Base-by-base conservation (phyloP, 1,140 invertebrate species). In the Panonychus citri region DNA sequence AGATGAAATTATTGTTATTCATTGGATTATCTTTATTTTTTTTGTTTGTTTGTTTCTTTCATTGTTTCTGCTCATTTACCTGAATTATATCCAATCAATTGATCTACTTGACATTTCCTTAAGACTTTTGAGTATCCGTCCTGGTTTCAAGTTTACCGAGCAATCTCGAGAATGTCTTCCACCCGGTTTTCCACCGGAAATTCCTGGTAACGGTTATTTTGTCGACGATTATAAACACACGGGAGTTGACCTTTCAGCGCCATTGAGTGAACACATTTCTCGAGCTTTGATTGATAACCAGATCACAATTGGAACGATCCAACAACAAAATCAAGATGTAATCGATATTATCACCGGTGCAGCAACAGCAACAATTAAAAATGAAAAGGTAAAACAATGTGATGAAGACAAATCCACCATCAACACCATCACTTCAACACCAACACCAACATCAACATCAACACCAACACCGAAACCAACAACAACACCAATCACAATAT, bases 201-300 rank as follows among this genome's bases (percentile, higher is more conserved):
- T 80, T 51, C 73, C 77, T 28, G 85, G 82, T 43, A 86, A 81
- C 4, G 87, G 85, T 65, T 79, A 89, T 68, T 94, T 93, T 68
- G 73, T 93, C 7, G 78, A 80, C 52, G 77, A 75, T 54, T 93
- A 85, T 70, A 73, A 75, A 54, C 81, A 88, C 68, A 79, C 79
- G 1, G 69, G 73, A 3, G 69, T 84, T 24, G 57, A 48, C n/a
- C 1, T 25, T 8, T 25, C 50, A 17, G 40, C 40, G 13, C 30
- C 59, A 0, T 56, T 62, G 5, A 34, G 50, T 3, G 55, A 55
- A 2, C 62, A 63, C 42, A 62, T 63, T 21, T 24, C 39, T 8
- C 37, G 30, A 19, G 62, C 60, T n/a, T 43, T 61, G 30, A 52
- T 57, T 25, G 56, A 61, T 25, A 54, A 46, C 48, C 54, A 55